Evolutionary conservation across 2,113 vertebrate species (phyloP).

Genomic region (Lepidothrix coronata): DNA sequence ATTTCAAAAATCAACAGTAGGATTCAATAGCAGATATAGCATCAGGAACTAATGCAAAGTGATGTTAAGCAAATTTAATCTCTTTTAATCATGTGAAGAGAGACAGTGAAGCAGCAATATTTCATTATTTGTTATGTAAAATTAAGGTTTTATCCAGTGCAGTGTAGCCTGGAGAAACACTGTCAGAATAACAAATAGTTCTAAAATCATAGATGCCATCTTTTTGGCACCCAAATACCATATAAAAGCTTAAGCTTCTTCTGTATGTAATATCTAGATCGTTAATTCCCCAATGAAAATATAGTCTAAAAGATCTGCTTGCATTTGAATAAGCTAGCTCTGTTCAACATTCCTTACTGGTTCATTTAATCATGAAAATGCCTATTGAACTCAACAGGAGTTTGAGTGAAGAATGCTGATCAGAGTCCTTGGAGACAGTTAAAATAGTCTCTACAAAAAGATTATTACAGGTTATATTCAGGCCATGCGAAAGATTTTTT

Average conservation of each 20-base stretch:
- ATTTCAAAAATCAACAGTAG: neutral
- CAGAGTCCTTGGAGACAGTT: neutral
- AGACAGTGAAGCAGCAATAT: neutral
- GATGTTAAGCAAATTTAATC: neutral
- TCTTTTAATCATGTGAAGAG: conserved; percentile 13
- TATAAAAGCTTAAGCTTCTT: neutral
- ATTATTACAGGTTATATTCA: neutral
- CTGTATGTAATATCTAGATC: neutral
- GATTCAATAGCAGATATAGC: neutral
- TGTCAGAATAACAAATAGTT: conserved; percentile 32
- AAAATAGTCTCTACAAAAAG: neutral
- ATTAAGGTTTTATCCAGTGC: neutral
- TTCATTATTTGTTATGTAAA: conserved; percentile 22
- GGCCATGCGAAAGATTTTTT: neutral
- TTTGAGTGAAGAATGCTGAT: neutral
- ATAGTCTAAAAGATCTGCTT: neutral
- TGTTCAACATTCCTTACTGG: neutral
- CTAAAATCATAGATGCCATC: conserved; percentile 1
- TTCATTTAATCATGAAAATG: conserved; percentile 19
- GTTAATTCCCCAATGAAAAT: neutral
- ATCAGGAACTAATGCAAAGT: neutral
- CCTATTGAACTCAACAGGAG: neutral
- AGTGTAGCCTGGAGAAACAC: neutral
- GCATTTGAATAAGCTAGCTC: neutral
- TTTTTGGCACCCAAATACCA: neutral